phyloP scores from a whole-genome alignment of 2,797 vertebrate species.

The Melanotaenia pygmaea region DNA sequence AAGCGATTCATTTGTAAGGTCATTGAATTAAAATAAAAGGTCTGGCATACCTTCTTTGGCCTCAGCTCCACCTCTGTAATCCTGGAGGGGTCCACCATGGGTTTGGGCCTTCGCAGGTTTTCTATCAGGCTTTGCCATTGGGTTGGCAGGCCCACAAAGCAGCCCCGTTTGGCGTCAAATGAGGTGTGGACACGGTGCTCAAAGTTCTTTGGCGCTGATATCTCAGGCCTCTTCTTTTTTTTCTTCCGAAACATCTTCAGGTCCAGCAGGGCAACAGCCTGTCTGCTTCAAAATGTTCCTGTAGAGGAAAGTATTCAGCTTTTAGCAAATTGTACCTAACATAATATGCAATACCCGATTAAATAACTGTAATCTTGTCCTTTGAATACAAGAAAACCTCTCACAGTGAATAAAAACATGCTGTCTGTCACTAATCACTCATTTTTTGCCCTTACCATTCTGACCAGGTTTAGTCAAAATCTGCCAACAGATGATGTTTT shows the following conservation, averaged over 20 bases:
- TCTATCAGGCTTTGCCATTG: conserved; percentile 99
- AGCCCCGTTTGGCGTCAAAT: conserved; percentile 92
- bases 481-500: conserved; percentile 36
- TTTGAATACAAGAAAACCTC: conserved; percentile 48
- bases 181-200: conserved; percentile 98
- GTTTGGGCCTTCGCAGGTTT: conserved; percentile 92
- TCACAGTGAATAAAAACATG: conserved; percentile 11
- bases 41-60: conserved; percentile 92
- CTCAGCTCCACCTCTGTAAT: conserved; percentile 95
- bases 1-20: conserved; percentile 14
- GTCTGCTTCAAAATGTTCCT: conserved; percentile 64
- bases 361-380: conserved; percentile 34
- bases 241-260: conserved; percentile 97
- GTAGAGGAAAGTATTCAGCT: conserved; percentile 22
- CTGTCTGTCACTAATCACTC: not conserved
- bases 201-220: conserved; percentile 96
- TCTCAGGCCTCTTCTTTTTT: conserved; percentile 99
- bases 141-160: conserved; percentile 93
- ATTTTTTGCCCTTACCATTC: conserved; percentile 9
- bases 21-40: conserved; percentile 18
- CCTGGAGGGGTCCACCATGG: conserved; percentile 95
- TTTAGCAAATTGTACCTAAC: conserved; percentile 21
- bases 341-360: conserved; percentile 17
- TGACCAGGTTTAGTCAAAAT: conserved; percentile 36
- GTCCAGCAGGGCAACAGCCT: conserved; percentile 58